Evolutionary conservation across 2,113 vertebrate species (phyloP), one percentile per base, ranked within the genome.

Genomic region (Procavia capensis): DNA sequence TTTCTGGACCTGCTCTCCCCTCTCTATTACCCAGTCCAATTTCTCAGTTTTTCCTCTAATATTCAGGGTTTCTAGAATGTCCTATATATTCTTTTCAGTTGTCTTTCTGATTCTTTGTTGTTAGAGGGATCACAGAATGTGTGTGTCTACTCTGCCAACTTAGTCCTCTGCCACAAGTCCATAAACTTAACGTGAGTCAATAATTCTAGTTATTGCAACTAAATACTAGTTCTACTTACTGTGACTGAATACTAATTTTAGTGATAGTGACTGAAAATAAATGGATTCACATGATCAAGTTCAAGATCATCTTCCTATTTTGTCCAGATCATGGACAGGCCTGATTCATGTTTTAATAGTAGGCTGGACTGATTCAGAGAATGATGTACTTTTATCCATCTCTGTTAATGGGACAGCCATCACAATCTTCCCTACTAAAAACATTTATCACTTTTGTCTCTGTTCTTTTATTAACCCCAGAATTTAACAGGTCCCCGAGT

Each of bases 201-300:
- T 36, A 79, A 74, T 64, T 63, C 36, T 92, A 50, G 47, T 50
- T 50, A 50, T 50, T 50, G 47, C 7, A 50, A 50, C 47, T 50
- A 13, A 50, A 50, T 50, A 9, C 47, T 50, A 50, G 13, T 50
- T 34, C 29, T 66, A n/a, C 31, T 68, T 31, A 34, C 17, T 68
- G 66, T n/a, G 31, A n/a, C 34, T 68, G 50, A 54, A 54, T 54
- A 54, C 50, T 54, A 54, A 54, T 54, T 54, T 16, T 54, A 54
- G 50, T 92, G 74, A 85, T 36, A 80, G 50, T 80, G 29, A 31
- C 36, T 47, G 54, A 88, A 75, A 70, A 87, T 63, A 95, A 86
- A 39, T 34, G 16, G 13, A 90, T 41, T 27, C 9, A 13, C 29
- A 5, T 29, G 88, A 19, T 29, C n/a, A 92, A 47, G 70, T 39